These are phyloP conservation scores for Lucilia sericata DNA, from an alignment of 1,140 invertebrate species.

Conservation along the genomic window DNA sequence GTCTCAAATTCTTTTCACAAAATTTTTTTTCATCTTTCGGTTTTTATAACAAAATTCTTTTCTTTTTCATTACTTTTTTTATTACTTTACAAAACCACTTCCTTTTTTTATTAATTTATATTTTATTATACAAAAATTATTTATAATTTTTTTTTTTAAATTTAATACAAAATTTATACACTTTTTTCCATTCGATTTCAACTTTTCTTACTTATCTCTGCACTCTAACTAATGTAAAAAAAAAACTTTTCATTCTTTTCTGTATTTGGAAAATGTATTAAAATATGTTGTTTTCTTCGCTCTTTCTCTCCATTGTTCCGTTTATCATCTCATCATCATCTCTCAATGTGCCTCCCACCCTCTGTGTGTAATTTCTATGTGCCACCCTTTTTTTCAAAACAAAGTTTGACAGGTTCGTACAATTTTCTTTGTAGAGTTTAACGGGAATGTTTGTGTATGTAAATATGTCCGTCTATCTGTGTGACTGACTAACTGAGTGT, in stretches of 20 bases:
- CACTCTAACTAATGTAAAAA: slow-evolving; percentile 57
- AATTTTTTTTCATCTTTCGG: background rate
- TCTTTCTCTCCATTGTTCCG: background rate
- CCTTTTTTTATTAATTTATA: slow-evolving; percentile 3
- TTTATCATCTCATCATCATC: background rate
- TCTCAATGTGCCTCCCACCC: slow-evolving; percentile 23
- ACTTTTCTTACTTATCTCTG: slow-evolving; percentile 54
- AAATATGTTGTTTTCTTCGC: slow-evolving; percentile 32
- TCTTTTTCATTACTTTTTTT: slow-evolving; percentile 8
- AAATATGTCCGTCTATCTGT: background rate
- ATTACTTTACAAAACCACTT: background rate
- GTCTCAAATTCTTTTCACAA: background rate
- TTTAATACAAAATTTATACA: background rate
- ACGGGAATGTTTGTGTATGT: slow-evolving; percentile 12
- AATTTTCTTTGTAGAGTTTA: slow-evolving; percentile 19
- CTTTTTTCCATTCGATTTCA: slow-evolving; percentile 33
- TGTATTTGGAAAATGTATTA: slow-evolving; percentile 60
- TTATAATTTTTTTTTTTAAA: slow-evolving; percentile 15
- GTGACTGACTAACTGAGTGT: background rate
- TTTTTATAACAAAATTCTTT: background rate
- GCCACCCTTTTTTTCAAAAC: slow-evolving; percentile 12
- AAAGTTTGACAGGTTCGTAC: slow-evolving; percentile 5
- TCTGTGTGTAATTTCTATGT: background rate
- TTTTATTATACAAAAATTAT: slow-evolving; percentile 29
- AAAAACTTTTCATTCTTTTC: slow-evolving; percentile 55